Evolutionary conservation across 2,888 invertebrate genomes (phyloP).

Genomic region (Timandra comae): DNA sequence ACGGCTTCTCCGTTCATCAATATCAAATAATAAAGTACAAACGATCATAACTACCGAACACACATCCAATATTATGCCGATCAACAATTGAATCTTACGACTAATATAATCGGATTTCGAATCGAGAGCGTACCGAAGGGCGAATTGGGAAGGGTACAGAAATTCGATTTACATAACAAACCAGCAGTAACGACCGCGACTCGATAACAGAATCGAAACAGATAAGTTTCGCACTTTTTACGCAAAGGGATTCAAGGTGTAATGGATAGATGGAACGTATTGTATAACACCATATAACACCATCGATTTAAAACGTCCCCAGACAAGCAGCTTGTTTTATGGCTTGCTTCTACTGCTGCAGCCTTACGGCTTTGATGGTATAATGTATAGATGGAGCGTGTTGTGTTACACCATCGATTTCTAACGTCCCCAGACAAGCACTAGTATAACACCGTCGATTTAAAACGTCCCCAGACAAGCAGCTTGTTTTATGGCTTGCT

Average conservation of each 20-base stretch:
- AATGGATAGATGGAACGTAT: not conserved
- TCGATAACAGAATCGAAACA: slow-evolving; percentile 13
- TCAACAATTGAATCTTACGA: slow-evolving; percentile 24
- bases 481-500: not conserved
- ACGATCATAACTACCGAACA: not conserved
- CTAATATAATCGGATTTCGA: slow-evolving; percentile 27
- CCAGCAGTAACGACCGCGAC: slow-evolving; percentile 29
- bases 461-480: not conserved
- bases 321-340: not conserved
- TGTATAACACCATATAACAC: too few species aligned
- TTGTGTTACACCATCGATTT: too few species aligned
- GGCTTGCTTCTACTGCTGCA: too few species aligned
- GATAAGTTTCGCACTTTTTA: slow-evolving; percentile 21
- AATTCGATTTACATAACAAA: slow-evolving; percentile 42
- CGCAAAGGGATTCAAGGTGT: not conserved
- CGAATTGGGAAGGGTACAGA: slow-evolving; percentile 30
- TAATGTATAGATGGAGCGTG: not conserved
- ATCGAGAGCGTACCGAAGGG: slow-evolving; percentile 6
- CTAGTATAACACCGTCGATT: too few species aligned
- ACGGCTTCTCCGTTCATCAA: not conserved
- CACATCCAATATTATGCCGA: slow-evolving; percentile 3
- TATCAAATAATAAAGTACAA: not conserved
- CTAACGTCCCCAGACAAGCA: too few species aligned
- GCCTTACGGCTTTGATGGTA: not conserved
- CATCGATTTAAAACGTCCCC: too few species aligned